Conservation (phyloP, 2,113 vertebrate species). For the Perccottus glenii region DNA sequence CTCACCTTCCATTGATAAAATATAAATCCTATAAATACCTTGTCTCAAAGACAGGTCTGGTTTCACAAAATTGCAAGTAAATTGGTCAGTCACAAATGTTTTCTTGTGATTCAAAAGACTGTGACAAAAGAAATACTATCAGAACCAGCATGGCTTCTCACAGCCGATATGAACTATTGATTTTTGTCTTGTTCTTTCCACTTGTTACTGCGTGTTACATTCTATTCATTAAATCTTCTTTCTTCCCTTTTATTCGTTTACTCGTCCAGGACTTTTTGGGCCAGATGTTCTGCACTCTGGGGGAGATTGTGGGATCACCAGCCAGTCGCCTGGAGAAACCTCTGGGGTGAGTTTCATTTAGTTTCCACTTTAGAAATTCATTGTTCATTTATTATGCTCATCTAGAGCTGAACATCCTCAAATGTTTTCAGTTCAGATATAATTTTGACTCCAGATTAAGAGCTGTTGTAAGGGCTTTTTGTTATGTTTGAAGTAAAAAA, state of each 20-base stretch:
- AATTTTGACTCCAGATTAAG: constrained; percentile 9
- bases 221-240: background rate
- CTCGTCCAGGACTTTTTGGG: constrained; percentile 91
- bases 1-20: too few relatives aligned
- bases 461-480: background rate
- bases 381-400: background rate
- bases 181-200: background rate
- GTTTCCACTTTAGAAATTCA: background rate
- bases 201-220: constrained; percentile 12
- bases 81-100: too few relatives aligned
- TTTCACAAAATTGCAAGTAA: too few relatives aligned
- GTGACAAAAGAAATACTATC: too few relatives aligned
- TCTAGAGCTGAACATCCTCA: too few relatives aligned
- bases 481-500: background rate
- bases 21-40: too few relatives aligned
- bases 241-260: background rate
- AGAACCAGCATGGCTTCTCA: too few relatives aligned
- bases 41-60: too few relatives aligned
- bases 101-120: too few relatives aligned
- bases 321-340: constrained; percentile 94
- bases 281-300: constrained; percentile 93
- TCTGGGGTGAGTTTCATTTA: constrained; percentile 83
- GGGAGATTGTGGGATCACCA: constrained; percentile 92
- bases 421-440: constrained; percentile 1
- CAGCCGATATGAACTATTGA: too few relatives aligned